Evolutionary conservation across 64 coral and sea anemone species (phyloP).

Genomic region (Dendronephthya gigantea): DNA sequence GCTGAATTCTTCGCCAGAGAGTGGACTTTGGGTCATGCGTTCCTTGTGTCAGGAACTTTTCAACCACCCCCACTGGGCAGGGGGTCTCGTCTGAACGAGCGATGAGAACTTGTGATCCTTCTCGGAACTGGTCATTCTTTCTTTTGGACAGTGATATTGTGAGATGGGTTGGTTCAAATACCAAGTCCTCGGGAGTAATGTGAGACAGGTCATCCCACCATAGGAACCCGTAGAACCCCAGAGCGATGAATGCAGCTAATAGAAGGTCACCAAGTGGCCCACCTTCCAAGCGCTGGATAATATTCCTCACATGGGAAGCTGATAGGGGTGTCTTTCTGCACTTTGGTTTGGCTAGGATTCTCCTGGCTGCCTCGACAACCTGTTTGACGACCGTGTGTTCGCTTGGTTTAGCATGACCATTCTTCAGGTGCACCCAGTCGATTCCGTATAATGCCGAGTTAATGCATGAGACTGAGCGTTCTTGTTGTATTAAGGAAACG

Average conservation of each 20-base stretch:
- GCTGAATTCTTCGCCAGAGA: background rate
- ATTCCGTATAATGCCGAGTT: constrained; percentile 1
- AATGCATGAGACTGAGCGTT: background rate
- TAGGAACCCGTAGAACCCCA: constrained; percentile 11
- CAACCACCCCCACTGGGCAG: background rate
- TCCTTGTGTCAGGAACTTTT: background rate
- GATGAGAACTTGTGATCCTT: background rate
- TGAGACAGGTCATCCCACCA: background rate
- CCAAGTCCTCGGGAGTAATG: background rate
- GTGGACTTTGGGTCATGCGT: background rate
- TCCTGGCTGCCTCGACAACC: background rate
- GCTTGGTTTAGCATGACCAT: background rate
- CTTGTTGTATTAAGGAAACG: background rate
- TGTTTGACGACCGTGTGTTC: background rate
- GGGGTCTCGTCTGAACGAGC: background rate
- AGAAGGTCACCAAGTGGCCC: constrained; percentile 7
- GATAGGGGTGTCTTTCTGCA: background rate
- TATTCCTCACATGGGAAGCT: background rate
- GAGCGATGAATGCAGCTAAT: background rate
- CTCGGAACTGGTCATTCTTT: background rate
- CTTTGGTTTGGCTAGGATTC: constrained; percentile 12
- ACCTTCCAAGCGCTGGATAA: background rate
- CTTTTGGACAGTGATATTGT: background rate
- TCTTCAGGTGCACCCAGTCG: background rate
- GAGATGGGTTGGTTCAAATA: background rate